A percentile compares a stretch with the other conserved stretches of the same genome.
Evolutionary conservation across 2,888 invertebrate species (phyloP).

Genomic region (Flabesymbios commensalis): DNA sequence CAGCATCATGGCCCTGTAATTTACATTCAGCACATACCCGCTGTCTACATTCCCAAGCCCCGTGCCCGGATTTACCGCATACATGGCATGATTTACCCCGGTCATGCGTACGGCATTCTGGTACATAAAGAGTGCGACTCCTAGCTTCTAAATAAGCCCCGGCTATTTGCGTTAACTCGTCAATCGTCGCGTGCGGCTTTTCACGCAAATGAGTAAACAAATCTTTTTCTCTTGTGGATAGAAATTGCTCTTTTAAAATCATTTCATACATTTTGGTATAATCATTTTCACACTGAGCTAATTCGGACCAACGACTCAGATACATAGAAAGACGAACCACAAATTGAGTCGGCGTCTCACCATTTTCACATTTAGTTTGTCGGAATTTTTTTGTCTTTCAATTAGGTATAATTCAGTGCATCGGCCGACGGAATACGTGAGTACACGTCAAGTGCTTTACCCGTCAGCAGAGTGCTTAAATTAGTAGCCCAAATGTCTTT

Average conservation of each 20-base stretch:
- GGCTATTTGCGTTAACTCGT: not conserved
- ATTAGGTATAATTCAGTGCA: not conserved
- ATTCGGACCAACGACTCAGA: not conserved
- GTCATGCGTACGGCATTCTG: not conserved
- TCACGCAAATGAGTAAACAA: too few relatives aligned
- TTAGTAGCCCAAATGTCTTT: not conserved
- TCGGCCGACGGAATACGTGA: not conserved
- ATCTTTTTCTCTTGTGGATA: too few relatives aligned
- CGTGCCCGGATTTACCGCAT: too few relatives aligned
- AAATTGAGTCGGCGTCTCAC: not conserved
- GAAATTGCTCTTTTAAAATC: not conserved
- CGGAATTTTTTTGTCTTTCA: not conserved
- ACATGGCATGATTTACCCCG: too few relatives aligned
- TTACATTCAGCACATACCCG: too few relatives aligned
- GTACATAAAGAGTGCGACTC: not conserved
- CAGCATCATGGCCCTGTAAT: too few relatives aligned
- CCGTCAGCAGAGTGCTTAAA: not conserved
- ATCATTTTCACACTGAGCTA: not conserved
- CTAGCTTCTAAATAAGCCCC: not conserved
- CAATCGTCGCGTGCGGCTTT: too few relatives aligned
- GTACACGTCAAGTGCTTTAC: slow-evolving; percentile 9
- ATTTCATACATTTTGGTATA: not conserved
- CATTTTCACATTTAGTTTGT: not conserved
- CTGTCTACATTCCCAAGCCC: too few relatives aligned
- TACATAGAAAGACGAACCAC: not conserved